phyloP scores from a whole-genome alignment of 2,888 invertebrate species.

The Mylabris sibirica region DNA sequence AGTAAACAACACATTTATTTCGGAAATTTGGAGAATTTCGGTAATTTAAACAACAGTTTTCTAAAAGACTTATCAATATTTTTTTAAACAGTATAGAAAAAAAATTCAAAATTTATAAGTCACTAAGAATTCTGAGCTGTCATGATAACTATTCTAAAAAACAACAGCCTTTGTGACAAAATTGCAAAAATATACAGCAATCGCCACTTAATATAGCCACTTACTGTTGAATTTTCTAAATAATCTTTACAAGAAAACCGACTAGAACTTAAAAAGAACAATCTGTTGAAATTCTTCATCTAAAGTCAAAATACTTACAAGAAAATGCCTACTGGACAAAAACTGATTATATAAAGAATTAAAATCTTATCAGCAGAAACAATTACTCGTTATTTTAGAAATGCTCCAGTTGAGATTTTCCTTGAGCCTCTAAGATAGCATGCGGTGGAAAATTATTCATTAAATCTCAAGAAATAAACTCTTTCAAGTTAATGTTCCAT shows the following conservation, averaged over 20 bases:
- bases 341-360: not conserved
- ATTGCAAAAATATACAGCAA: no score
- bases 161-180: no score
- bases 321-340: not conserved
- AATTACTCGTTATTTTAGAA: not conserved
- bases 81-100: no score
- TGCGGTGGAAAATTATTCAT: not conserved
- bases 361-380: not conserved
- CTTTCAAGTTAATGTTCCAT: not conserved
- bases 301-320: no score
- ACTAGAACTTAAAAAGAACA: not conserved
- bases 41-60: not conserved
- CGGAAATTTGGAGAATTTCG: not conserved
- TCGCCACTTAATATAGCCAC: no score
- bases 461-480: not conserved
- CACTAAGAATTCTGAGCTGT: no score
- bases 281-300: not conserved
- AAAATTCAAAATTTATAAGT: not conserved
- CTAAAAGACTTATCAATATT: not conserved
- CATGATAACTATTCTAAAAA: no score
- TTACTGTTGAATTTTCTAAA: no score
- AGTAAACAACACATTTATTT: constrained; percentile 1
- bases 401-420: not conserved
- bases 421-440: not conserved
- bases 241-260: no score